phyloP scores from a whole-genome alignment of 2,888 invertebrate species.

The Dendrolimus pini region DNA sequence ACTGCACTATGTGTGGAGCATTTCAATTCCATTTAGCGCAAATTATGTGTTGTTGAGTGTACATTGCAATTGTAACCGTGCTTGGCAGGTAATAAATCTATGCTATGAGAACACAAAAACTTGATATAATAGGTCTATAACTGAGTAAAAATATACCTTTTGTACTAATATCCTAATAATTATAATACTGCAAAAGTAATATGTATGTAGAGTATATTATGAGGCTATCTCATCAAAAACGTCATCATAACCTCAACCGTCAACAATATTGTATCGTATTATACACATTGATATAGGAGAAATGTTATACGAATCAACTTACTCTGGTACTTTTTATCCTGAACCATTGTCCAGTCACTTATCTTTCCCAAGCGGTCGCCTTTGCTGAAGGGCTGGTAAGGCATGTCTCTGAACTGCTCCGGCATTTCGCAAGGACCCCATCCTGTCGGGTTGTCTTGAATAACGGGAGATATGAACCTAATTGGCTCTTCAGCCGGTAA shows the following conservation, averaged over 20 bases:
- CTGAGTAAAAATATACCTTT: too few relatives aligned
- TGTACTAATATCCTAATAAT: too few relatives aligned
- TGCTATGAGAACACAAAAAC: too few relatives aligned
- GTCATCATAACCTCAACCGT: constrained; percentile 42
- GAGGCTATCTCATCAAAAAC: constrained; percentile 12
- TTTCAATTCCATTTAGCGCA: too few relatives aligned
- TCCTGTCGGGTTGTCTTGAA: constrained; percentile 91
- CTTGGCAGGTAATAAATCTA: too few relatives aligned
- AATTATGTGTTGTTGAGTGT: too few relatives aligned
- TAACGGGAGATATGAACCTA: constrained; percentile 83
- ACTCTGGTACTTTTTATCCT: constrained; percentile 96
- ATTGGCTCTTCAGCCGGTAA: constrained; percentile 77
- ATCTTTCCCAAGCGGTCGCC: constrained; percentile 99
- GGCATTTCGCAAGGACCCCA: constrained; percentile 98
- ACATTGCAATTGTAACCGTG: too few relatives aligned
- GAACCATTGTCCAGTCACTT: constrained; percentile 98
- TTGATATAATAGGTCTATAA: too few relatives aligned
- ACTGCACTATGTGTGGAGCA: too few relatives aligned
- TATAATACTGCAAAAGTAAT: too few relatives aligned
- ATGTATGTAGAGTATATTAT: too few relatives aligned
- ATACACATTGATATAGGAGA: not conserved
- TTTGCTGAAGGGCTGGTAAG: constrained; percentile 99
- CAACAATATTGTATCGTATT: constrained; percentile 9
- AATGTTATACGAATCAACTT: constrained; percentile 45
- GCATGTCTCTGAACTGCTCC: constrained; percentile 96